phyloP scores from a whole-genome alignment of 2,888 invertebrate species.

The Pecten maximus region DNA sequence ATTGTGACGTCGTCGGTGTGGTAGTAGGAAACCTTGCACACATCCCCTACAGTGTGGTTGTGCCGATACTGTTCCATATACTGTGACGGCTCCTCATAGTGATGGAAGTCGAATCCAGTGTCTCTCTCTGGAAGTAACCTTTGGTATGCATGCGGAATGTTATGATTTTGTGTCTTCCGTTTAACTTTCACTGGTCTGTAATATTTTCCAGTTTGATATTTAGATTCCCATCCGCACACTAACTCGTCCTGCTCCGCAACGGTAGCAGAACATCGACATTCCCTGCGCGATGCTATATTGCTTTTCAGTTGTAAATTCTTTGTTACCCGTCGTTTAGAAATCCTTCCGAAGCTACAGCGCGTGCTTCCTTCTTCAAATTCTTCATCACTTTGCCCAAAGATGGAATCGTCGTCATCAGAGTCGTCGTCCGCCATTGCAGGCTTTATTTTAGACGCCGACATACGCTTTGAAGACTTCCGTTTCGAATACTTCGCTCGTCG shows the following conservation, averaged over 20 bases:
- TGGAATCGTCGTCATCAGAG: not conserved
- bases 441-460: not conserved
- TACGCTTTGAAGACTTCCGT: not conserved
- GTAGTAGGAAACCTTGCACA: not conserved
- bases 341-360: not conserved
- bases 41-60: not conserved
- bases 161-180: constrained; percentile 20
- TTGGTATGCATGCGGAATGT: constrained; percentile 26
- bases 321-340: not conserved
- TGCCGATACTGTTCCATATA: constrained; percentile 18
- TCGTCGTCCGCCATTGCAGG: not conserved
- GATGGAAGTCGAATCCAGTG: constrained; percentile 5
- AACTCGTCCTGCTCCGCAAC: not conserved
- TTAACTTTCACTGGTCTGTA: constrained; percentile 8
- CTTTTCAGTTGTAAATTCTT: not conserved
- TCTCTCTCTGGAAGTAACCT: not conserved
- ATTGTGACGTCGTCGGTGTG: not conserved
- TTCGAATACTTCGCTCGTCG: not conserved
- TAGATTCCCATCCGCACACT: constrained; percentile 14
- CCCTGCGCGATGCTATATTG: not conserved
- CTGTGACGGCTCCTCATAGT: not conserved
- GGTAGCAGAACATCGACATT: not conserved
- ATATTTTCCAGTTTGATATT: constrained; percentile 10
- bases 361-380: not conserved
- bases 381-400: not conserved